Evolutionary conservation across 2,888 invertebrate species (phyloP).

Genomic region (Drosophila mettleri): DNA sequence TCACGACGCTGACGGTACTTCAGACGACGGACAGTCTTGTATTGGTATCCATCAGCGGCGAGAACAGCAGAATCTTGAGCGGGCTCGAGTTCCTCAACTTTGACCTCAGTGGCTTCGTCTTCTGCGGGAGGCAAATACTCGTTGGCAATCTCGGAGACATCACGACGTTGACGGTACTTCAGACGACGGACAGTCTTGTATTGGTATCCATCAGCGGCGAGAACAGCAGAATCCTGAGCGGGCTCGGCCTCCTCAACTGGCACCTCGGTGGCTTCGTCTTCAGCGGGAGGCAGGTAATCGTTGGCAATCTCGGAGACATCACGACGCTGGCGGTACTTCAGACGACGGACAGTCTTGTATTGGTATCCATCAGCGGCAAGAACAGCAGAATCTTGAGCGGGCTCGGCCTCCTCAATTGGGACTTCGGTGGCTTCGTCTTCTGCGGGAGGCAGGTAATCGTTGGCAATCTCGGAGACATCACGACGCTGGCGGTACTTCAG

Average conservation of each 20-base stretch:
- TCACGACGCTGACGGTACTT: slow-evolving; percentile 64
- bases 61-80: slow-evolving; percentile 50
- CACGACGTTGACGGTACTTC: slow-evolving; percentile 66
- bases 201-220: slow-evolving; percentile 64
- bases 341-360: slow-evolving; percentile 53
- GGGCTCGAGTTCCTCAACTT: slow-evolving; percentile 37
- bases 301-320: slow-evolving; percentile 42
- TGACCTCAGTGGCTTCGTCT: slow-evolving; percentile 15
- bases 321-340: slow-evolving; percentile 38
- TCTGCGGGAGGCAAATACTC: slow-evolving; percentile 50
- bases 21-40: slow-evolving; percentile 56
- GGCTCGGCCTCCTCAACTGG: slow-evolving; percentile 32
- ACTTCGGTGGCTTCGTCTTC: slow-evolving; percentile 31
- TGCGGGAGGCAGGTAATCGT: slow-evolving; percentile 30
- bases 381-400: slow-evolving; percentile 42
- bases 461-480: slow-evolving; percentile 46
- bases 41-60: slow-evolving; percentile 53
- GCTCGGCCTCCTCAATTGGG: slow-evolving; percentile 27
- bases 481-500: slow-evolving; percentile 60
- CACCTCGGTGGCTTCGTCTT: slow-evolving; percentile 36
- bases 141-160: slow-evolving; percentile 57
- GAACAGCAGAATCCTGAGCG: slow-evolving; percentile 46
- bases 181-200: slow-evolving; percentile 69
- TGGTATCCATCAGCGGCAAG: slow-evolving; percentile 56
- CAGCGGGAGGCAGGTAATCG: slow-evolving; percentile 43